phyloP scores from a whole-genome alignment of 1,140 invertebrate genomes.

The Drosophila jambulina region DNA sequence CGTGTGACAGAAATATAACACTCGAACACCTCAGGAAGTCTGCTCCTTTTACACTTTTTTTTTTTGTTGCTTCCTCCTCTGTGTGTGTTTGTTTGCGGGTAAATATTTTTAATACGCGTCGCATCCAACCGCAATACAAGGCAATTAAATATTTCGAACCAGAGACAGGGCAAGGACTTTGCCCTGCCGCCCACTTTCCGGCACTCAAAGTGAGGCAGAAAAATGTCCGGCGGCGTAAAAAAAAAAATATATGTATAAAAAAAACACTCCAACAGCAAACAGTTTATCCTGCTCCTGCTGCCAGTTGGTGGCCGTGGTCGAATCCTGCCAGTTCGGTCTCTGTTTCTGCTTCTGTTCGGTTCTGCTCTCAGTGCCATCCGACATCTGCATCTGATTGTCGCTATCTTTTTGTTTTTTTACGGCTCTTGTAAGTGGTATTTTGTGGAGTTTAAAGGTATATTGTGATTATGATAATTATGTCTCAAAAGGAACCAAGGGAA shows the following conservation, averaged over 20 bases:
- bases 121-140: slow-evolving; percentile 82
- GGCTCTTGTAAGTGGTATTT: slow-evolving; percentile 29
- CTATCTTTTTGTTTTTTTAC: slow-evolving; percentile 57
- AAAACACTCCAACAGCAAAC: slow-evolving; percentile 50
- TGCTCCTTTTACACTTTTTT: slow-evolving; percentile 2
- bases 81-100: slow-evolving; percentile 50
- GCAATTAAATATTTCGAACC: slow-evolving; percentile 82
- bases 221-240: slow-evolving; percentile 48
- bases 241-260: not conserved
- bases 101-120: slow-evolving; percentile 82
- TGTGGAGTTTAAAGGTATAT: not conserved
- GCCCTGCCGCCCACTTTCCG: slow-evolving; percentile 17
- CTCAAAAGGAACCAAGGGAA: not conserved
- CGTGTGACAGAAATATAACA: slow-evolving; percentile 38
- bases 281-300: slow-evolving; percentile 68
- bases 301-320: slow-evolving; percentile 60
- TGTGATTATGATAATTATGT: not conserved
- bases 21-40: slow-evolving; percentile 59
- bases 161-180: slow-evolving; percentile 43
- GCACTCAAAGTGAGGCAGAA: slow-evolving; percentile 56
- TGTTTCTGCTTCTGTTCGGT: slow-evolving; percentile 17
- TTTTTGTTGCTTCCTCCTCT: no score
- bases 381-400: slow-evolving; percentile 69
- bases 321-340: slow-evolving; percentile 23
- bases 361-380: slow-evolving; percentile 31